These are phyloP conservation scores for Morpho deidamia DNA, from an alignment of 2,888 invertebrate genomes.

Conservation along the genomic window DNA sequence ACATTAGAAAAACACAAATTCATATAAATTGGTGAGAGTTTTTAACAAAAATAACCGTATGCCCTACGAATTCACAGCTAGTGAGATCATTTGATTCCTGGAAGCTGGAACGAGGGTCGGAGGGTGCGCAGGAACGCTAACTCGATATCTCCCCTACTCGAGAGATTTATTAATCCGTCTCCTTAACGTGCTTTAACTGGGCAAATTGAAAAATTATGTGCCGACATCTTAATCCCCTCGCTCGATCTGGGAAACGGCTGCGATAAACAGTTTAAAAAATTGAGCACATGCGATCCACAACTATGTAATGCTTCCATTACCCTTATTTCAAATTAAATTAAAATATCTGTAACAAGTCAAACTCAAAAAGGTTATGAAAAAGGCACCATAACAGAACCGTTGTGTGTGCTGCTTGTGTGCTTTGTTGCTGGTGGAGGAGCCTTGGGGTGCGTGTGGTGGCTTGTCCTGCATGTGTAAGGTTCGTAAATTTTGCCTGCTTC, in stretches of 20 bases:
- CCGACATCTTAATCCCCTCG: slow-evolving; percentile 43
- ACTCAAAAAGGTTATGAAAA: too few species aligned
- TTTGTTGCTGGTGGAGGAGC: too few species aligned
- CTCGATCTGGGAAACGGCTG: slow-evolving; percentile 11
- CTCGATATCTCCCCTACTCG: slow-evolving; percentile 53
- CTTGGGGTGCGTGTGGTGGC: too few species aligned
- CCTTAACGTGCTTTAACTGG: slow-evolving; percentile 65
- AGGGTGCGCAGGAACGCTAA: slow-evolving; percentile 47
- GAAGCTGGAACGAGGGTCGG: slow-evolving; percentile 20
- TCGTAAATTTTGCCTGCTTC: too few species aligned
- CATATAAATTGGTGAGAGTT: too few species aligned
- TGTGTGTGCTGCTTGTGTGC: too few species aligned
- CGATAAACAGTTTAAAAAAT: slow-evolving; percentile 14
- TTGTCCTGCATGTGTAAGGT: too few species aligned
- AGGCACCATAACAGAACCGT: too few species aligned
- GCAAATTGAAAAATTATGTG: slow-evolving; percentile 71
- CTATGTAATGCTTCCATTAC: neutral
- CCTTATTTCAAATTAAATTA: too few species aligned
- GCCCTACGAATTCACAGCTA: neutral
- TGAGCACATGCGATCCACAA: slow-evolving; percentile 1
- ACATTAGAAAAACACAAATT: too few species aligned
- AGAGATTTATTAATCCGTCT: slow-evolving; percentile 76
- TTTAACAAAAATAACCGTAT: too few species aligned
- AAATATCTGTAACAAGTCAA: too few species aligned
- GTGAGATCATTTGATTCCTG: slow-evolving; percentile 16